Evolutionary conservation across 2,797 vertebrate genomes (phyloP), one percentile per base, ranked within the genome.

Genomic region (Mareca strepera): DNA sequence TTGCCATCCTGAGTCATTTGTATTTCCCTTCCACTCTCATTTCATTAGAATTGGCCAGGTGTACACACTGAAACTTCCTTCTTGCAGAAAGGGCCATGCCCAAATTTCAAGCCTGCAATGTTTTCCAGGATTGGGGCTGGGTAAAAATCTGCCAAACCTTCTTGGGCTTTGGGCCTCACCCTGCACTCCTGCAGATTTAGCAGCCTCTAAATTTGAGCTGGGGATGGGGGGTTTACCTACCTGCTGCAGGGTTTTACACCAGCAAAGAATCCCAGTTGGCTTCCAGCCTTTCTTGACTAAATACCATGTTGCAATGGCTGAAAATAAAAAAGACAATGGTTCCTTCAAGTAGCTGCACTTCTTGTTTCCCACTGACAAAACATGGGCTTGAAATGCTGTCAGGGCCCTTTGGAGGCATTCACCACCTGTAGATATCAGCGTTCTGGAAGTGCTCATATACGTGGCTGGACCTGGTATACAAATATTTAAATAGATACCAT

Each of bases 1-100:
- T 58, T 73, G 80, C 92, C 80, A 94, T 80, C 70, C 75, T 96
- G 95, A 97, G 94, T 97, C 56, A 96, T 70, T 94, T 86, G 92
- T 64, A 69, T 78, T 86, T 90, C 87, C 68, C 33, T 76, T 94
- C 88, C 76, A 76, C 77, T 83, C 83, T 81, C 60, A 55, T 95
- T 86, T 86, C 86, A 35, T 21, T 39, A 86, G 37, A 55, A 33
- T 46, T 66, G 86, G 66, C 56, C 62, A 83, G 58, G 53, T 88
- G 20, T 64, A 82, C n/a, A 22, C 37, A 2, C 48, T 92, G 77
- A 92, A 93, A 85, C 80, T 95, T 96, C 87, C 81, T 90, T 82
- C 82, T 91, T 72, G 55, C 63, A 92, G 67, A 43, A 66, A 82
- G 73, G 41, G 64, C 66, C 52, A 67, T 60, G 50, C 66, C 58